Evolutionary conservation across 2,113 vertebrate species (phyloP), one percentile per base, ranked within the genome.

Genomic region (Syngnathus typhle): DNA sequence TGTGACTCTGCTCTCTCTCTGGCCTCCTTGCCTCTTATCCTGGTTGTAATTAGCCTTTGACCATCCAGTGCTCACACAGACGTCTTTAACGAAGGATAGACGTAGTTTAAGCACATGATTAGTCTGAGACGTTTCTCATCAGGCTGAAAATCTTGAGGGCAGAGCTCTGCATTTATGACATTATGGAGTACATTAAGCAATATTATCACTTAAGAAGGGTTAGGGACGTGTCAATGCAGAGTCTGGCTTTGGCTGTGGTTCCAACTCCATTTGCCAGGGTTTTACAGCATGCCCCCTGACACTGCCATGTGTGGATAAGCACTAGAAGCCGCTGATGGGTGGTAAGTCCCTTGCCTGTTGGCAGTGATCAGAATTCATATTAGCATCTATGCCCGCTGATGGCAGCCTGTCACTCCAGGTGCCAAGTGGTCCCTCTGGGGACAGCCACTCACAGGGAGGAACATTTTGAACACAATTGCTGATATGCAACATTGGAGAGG

Each of bases 281-380:
- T 87, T 83, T 82, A 81, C 76, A 68, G 69, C 56, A 3, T 75
- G 87, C 81, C 87, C 87, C 84, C 74, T 88, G 87, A 88, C 85
- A 83, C 81, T 75, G 78, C 85, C 86, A 81, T 82, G 86, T 86
- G 85, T 76, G 82, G 82, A 87, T 82, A 80, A 83, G 75, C 75
- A 76, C 72, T 60, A 44, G 67, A 83, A 52, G 56, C 65, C 19
- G 19, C 15, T 51, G 68, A 87, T 79, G 74, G 83, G 72, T 76
- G 69, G 80, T 81, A 84, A 89, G 84, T 85, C 88, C 83, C 83
- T 60, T 56, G 84, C 75, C 85, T 80, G 72, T 80, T 67, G 65
- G 58, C 77, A 87, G 84, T 85, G 88, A 89, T 89, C 85, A 83
- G 85, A 89, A 90, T 90, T 87, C 84, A 83, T 86, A 90, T 89